Evolutionary conservation across 2,113 vertebrate species (phyloP), one percentile per base, ranked within the genome.

Genomic region (Hyperopisus bebe): DNA sequence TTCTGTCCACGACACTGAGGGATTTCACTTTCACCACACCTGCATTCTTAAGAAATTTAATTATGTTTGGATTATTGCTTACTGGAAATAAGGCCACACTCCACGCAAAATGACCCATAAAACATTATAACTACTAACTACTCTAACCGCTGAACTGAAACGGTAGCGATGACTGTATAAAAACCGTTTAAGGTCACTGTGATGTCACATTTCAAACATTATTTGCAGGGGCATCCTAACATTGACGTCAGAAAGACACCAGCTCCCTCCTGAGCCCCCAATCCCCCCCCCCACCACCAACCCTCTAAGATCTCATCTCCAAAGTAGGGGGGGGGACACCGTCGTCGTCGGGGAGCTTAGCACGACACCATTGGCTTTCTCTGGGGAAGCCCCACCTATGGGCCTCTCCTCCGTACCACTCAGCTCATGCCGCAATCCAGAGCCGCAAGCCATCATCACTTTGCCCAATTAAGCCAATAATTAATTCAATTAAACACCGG

Each of bases 401-500:
- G 89, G 58, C 90, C 90, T 70, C 3, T 62, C 51, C 87, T 46
- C 88, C 58, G 74, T 89, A 91, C 91, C 91, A 5, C 91, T 91
- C 80, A 89, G 85, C 88, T 91, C 91, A 91, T 86, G 90, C 89
- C 87, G 80, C 92, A 90, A 39, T 84, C 90, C 89, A 92, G 88
- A 89, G 90, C 92, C 91, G 90, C 90, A 92, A 93, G 91, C 91
- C 91, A 93, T 93, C 91, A 91, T 92, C 91, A 91, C 92, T 93
- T 89, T 91, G 91, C 90, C 92, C 93, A 93, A 92, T 93, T 93
- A 93, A 88, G 89, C 92, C 90, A 88, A 91, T 92, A 92, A 93
- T 93, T 93, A 92, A 93, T 93, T 93, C 91, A 92, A 92, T 93
- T 93, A 93, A 92, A 91, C 88, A 88, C 89, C 51, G 88, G 88